Evolutionary conservation across 2,113 vertebrate species (phyloP).

Genomic region (Megaceryle maxima): DNA sequence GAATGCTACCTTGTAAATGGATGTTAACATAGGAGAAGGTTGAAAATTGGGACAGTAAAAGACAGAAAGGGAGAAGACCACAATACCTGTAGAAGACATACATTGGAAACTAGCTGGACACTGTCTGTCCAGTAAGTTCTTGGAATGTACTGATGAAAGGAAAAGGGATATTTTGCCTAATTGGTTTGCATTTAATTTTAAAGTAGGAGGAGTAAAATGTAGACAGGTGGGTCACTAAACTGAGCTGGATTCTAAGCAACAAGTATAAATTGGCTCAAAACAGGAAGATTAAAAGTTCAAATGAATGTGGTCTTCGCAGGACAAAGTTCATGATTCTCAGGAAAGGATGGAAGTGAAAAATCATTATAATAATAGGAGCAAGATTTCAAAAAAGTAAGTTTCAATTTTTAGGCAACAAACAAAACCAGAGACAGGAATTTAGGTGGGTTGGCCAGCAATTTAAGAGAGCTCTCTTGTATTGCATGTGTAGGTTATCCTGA

Average conservation of each 20-base stretch:
- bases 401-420: background rate
- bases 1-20: background rate
- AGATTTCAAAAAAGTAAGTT: background rate
- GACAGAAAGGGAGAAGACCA: background rate
- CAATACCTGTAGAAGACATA: background rate
- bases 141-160: background rate
- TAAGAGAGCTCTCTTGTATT: background rate
- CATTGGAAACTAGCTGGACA: background rate
- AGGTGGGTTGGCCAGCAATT: background rate
- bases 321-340: background rate
- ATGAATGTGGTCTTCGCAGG: background rate
- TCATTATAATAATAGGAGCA: background rate
- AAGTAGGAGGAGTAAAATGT: background rate
- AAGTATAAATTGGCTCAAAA: background rate
- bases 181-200: background rate
- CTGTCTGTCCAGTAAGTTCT: background rate
- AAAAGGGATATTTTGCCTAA: background rate
- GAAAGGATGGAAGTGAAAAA: background rate
- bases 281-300: background rate
- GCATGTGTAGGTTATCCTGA: background rate
- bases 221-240: background rate
- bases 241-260: background rate
- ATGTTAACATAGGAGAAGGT: background rate
- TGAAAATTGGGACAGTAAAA: background rate
- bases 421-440: background rate